Base-by-base conservation (phyloP, 2,888 invertebrate genomes). In the Drosophila antonietae region DNA sequence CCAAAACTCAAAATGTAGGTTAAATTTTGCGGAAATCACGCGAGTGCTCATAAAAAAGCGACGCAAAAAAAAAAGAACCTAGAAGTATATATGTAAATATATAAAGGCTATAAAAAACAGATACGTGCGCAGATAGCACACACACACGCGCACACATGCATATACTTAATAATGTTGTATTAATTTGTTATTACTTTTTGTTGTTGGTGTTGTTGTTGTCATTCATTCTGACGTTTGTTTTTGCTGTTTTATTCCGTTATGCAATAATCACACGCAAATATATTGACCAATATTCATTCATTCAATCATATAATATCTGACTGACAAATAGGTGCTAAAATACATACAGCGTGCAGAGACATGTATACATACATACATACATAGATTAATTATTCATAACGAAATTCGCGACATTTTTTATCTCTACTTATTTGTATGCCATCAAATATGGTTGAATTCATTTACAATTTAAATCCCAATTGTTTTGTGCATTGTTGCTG, bases 1-100 rank as follows among this genome's bases (percentile, higher is more conserved):
- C 70, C 72, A 70, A 78, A 70, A 73, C 61, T 66, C 77, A 59
- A 87, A 86, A 86, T 82, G 86, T 86, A 86, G 86, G 86, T 86
- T 86, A 86, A 86, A 89, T 83, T 81, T 84, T 86, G 75, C 86
- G 86, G 86, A 86, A 86, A 86, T 89, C 80, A 83, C 83, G 81
- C 71, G 79, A 80, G 71, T 73, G 80, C 72, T 67, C 69, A 80
- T 65, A 75, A 68, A 71, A 68, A 73, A 67, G 15, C 64, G 56
- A 58, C 71, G 64, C 60, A 75, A 67, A 57, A 57, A 75, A 66
- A 57, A 57, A 69, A 68, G 44, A 72, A 69, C 44, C 39, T 57
- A 58, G 57, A 68, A 47, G 44, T 73, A 79, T 71, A 41, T 6
- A 23, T 44, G 6, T 6, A 14, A 15, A 23, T 18, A 6, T 63